These are phyloP conservation scores for Melitaea athalia DNA, from an alignment of 2,888 invertebrate species.

Conservation along the genomic window DNA sequence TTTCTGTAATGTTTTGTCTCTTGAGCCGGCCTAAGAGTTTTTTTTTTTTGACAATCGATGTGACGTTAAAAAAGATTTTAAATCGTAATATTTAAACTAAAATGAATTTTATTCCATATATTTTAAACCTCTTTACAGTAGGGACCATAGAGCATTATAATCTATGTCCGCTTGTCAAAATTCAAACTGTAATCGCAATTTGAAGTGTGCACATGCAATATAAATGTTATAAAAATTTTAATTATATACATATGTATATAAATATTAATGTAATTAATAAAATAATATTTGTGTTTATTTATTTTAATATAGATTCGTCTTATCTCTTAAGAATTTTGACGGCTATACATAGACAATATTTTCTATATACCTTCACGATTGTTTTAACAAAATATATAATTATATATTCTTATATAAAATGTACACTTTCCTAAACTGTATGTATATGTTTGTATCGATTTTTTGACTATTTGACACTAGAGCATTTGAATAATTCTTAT, in stretches of 20 bases:
- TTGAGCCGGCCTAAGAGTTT: constrained; percentile 21
- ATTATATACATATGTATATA: constrained; percentile 21
- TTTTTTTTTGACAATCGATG: background rate
- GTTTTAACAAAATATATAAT: constrained; percentile 54
- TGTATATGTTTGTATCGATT: constrained; percentile 37
- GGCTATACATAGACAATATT: constrained; percentile 58
- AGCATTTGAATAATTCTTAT: constrained; percentile 51
- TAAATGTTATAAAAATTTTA: constrained; percentile 3
- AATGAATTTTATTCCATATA: constrained; percentile 53
- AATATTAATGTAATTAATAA: constrained; percentile 3
- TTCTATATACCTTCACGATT: constrained; percentile 59
- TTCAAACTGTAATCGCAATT: constrained; percentile 2
- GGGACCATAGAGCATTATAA: constrained; percentile 73
- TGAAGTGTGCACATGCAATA: background rate
- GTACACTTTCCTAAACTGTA: constrained; percentile 54
- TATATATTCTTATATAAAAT: constrained; percentile 66
- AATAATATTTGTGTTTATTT: constrained; percentile 15
- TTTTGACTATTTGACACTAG: constrained; percentile 51
- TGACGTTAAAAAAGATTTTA: constrained; percentile 36
- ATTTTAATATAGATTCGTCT: background rate
- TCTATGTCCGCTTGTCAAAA: constrained; percentile 55
- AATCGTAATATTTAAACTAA: constrained; percentile 43
- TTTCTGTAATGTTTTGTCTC: constrained; percentile 1
- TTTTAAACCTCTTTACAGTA: constrained; percentile 65
- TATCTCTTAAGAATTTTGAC: constrained; percentile 28